Percentiles rank a stretch among this genome's conserved stretches.
Conservation (phyloP, 2,113 vertebrate genomes). For the Urocolius indicus region DNA sequence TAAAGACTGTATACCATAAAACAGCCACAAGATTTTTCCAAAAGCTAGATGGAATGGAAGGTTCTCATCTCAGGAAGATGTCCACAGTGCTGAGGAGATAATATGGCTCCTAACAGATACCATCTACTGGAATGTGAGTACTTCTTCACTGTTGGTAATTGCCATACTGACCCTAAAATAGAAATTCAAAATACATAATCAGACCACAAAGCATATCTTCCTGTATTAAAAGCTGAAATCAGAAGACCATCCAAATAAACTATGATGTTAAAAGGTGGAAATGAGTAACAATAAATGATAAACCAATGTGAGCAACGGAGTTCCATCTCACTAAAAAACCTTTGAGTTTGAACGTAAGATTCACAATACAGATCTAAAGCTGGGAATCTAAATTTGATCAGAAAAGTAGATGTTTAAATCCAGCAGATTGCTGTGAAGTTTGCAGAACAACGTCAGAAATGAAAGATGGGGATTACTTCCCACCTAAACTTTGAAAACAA, state of each 20-base stretch:
- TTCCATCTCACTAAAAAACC: neutral
- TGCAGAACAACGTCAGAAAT: neutral
- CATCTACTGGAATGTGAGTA: constrained; percentile 76
- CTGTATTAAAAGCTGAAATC: neutral
- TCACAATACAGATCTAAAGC: neutral
- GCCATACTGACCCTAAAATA: constrained; percentile 93
- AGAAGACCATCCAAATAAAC: neutral
- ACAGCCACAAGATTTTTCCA: constrained; percentile 75
- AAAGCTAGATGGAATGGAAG: constrained; percentile 78
- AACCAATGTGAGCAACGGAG: neutral
- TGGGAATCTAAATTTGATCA: neutral
- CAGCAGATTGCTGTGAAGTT: neutral
- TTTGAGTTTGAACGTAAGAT: neutral
- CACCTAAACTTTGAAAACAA: neutral
- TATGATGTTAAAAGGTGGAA: neutral
- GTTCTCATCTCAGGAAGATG: constrained; percentile 73
- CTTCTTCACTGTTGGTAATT: constrained; percentile 96
- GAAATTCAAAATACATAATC: constrained; percentile 53
- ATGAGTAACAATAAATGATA: neutral
- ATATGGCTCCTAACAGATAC: constrained; percentile 74
- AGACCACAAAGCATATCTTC: neutral
- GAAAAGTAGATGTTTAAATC: neutral
- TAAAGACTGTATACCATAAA: constrained; percentile 66
- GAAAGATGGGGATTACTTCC: neutral
- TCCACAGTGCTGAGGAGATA: constrained; percentile 80